Evolutionary conservation across 2,113 vertebrate species (phyloP), one percentile per base, ranked within the genome.

Genomic region (Syngnathus typhle): DNA sequence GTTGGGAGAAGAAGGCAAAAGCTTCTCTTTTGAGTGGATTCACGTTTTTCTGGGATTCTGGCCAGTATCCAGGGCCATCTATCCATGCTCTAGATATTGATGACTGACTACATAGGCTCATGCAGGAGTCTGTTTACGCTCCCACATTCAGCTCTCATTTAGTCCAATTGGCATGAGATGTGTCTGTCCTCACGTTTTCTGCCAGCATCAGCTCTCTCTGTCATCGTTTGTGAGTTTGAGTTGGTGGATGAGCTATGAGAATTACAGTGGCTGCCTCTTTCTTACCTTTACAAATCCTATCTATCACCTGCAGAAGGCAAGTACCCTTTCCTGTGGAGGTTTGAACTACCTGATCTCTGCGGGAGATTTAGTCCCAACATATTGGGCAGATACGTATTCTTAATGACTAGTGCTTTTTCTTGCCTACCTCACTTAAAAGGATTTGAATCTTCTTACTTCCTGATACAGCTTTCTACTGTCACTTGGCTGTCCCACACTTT

Each of bases 401-500:
- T 84, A 78, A 83, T 77, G 78, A 75, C 65, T 71, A 52, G 23
- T 63, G 70, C 67, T 69, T 72, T 81, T 83, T 54, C 41, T 64
- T 64, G 38, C 74, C 65, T 67, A 56, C 74, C 58, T 78, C 60
- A 51, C 41, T 79, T 70, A 44, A 61, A 69, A 69, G 54, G 67
- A 64, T 60, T 60, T 68, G 70, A 68, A 82, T 86, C 72, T 76
- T 62, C 77, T 70, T 76, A 74, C 77, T 76, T 77, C 44, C 46
- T 65, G 15, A 60, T 71, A 78, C 67, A 75, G 65, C 75, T 71
- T 51, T 63, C 27, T 61, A 75, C 78, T 73, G 72, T 72, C 82
- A 72, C 66, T 70, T 65, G 78, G 79, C 70, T 80, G 73, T 77
- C 75, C 65, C 72, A 79, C 71, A 74, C 66, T 76, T 69, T 82